Percentiles rank a stretch among this genome's conserved stretches.
Conservation (phyloP, 2,797 vertebrate species). For the Aratinga solstitialis region DNA sequence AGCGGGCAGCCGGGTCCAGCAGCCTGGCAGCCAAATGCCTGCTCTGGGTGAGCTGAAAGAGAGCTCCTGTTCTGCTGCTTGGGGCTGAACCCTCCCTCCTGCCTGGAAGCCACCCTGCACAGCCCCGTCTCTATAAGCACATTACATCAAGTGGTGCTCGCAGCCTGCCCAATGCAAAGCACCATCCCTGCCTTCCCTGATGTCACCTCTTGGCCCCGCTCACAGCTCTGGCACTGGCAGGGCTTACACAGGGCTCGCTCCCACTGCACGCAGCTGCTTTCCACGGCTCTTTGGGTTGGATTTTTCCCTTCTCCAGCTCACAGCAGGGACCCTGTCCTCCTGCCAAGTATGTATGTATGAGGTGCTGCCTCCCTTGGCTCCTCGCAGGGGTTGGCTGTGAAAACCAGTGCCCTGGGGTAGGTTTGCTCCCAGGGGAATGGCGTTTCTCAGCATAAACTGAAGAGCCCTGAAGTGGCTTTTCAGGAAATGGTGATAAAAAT, state of each 20-base stretch:
- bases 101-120: not conserved
- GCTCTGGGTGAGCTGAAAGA: not conserved
- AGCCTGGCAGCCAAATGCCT: not conserved
- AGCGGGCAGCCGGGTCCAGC: not conserved
- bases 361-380: not conserved
- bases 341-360: not conserved
- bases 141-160: not conserved
- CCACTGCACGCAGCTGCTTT: constrained; percentile 23
- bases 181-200: not conserved
- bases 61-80: not conserved
- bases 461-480: not conserved
- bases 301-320: not conserved
- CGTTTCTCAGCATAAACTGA: not conserved
- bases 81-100: not conserved
- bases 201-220: constrained; percentile 12
- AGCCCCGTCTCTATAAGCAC: not conserved
- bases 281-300: not conserved
- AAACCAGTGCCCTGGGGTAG: not conserved
- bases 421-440: not conserved
- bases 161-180: not conserved
- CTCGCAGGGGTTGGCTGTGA: not conserved
- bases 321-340: not conserved
- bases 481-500: not conserved
- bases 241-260: not conserved
- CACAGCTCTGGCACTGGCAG: not conserved